Evolutionary conservation across 2,113 vertebrate genomes (phyloP).

Genomic region (Myodes glareolus): DNA sequence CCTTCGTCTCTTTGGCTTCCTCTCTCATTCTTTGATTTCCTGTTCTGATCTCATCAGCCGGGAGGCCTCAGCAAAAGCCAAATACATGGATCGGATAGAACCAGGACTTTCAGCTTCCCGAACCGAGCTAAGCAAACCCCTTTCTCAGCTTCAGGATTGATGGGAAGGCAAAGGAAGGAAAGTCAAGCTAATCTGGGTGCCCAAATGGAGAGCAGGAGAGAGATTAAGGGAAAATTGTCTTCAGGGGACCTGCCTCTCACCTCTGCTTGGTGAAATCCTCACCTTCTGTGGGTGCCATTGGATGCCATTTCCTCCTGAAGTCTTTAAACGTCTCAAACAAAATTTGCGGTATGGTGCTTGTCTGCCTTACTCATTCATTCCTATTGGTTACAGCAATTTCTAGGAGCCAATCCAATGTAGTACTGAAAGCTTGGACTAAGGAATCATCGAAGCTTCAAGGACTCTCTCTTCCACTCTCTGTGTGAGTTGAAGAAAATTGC

Average conservation of each 20-base stretch:
- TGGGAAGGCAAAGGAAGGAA: not conserved
- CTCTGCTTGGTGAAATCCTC: not conserved
- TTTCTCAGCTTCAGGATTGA: not conserved
- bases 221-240: not conserved
- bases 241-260: not conserved
- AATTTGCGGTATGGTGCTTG: not conserved
- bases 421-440: not conserved
- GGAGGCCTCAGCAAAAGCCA: not conserved
- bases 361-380: not conserved
- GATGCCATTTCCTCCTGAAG: not conserved
- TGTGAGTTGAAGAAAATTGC: not conserved
- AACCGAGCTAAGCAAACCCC: not conserved
- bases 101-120: not conserved
- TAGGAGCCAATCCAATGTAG: not conserved
- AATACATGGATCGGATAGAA: not conserved
- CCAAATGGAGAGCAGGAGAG: not conserved
- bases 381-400: not conserved
- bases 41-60: not conserved
- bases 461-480: not conserved
- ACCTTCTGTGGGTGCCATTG: not conserved
- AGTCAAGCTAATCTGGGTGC: not conserved
- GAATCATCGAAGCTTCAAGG: not conserved
- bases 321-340: not conserved
- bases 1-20: not conserved
- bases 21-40: not conserved